Evolutionary conservation across 2,113 vertebrate species (phyloP).

Genomic region (Typhlomys cinereus): DNA sequence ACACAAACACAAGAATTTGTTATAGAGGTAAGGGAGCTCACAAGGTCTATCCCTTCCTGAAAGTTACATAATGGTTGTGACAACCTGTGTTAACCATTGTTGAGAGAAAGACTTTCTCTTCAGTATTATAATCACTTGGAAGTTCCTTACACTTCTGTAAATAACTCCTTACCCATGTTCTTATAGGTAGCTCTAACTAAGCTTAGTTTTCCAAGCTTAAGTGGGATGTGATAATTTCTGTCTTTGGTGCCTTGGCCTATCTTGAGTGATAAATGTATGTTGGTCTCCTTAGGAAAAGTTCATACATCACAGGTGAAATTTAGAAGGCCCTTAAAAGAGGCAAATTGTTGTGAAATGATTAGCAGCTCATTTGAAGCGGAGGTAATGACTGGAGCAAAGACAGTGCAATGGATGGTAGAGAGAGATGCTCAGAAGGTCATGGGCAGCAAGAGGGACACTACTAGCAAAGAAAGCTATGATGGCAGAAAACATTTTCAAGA

Average conservation of each 20-base stretch:
- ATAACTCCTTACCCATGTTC: not conserved
- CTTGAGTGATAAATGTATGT: not conserved
- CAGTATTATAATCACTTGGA: not conserved
- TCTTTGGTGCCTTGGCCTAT: no score
- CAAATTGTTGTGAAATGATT: not conserved
- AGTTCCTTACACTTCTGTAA: not conserved
- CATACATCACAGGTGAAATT: not conserved
- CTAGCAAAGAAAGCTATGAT: not conserved
- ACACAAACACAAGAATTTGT: not conserved
- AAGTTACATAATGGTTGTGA: not conserved
- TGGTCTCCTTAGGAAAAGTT: not conserved
- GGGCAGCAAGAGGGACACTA: not conserved
- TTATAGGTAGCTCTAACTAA: not conserved
- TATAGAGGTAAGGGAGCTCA: not conserved
- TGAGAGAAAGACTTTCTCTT: not conserved
- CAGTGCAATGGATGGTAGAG: not conserved
- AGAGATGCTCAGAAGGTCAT: not conserved
- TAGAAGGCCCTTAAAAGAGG: slow-evolving; percentile 2
- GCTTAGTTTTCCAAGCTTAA: not conserved
- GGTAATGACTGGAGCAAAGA: not conserved
- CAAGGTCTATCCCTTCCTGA: not conserved
- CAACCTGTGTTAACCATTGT: not conserved
- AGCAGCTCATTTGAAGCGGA: not conserved
- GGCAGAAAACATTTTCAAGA: not conserved
- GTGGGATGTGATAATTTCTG: no score